A percentile compares a stretch with the other conserved stretches of the same genome.
Evolutionary conservation across 2,888 invertebrate genomes (phyloP).

Genomic region (Ptilodon capucinus): DNA sequence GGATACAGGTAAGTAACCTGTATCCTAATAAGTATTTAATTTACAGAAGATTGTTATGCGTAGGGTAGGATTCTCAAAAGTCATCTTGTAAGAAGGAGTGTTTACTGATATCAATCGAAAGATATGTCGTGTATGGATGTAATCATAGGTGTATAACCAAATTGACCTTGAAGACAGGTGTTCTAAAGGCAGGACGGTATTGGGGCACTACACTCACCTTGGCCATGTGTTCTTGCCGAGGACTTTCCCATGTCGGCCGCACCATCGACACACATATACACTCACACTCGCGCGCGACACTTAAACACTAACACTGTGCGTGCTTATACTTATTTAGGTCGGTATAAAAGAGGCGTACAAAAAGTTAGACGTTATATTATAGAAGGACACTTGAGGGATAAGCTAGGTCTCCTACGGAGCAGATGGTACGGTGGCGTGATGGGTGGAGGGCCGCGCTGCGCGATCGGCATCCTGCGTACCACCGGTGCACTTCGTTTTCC

Average conservation of each 20-base stretch:
- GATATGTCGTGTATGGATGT: not conserved
- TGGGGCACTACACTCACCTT: slow-evolving; percentile 67
- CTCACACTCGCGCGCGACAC: slow-evolving; percentile 69
- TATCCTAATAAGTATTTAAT: no score
- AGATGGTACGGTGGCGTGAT: slow-evolving; percentile 71
- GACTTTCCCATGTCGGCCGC: slow-evolving; percentile 83
- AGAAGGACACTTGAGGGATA: slow-evolving; percentile 78
- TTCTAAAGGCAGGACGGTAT: slow-evolving; percentile 40
- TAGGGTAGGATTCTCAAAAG: not conserved
- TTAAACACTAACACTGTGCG: slow-evolving; percentile 71
- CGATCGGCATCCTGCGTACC: slow-evolving; percentile 80
- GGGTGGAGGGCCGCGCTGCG: slow-evolving; percentile 81
- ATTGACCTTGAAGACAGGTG: slow-evolving; percentile 54
- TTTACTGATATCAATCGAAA: not conserved
- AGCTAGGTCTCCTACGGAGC: slow-evolving; percentile 73
- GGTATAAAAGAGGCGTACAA: slow-evolving; percentile 80
- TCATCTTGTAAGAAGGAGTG: not conserved
- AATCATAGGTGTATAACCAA: slow-evolving; percentile 17
- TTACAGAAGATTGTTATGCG: not conserved
- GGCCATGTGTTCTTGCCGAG: slow-evolving; percentile 83
- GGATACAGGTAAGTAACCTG: no score
- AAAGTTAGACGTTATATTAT: slow-evolving; percentile 79
- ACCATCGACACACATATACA: slow-evolving; percentile 78
- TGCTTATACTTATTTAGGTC: slow-evolving; percentile 74
- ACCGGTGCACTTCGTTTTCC: slow-evolving; percentile 62